These are phyloP conservation scores for Sebastes melanostomus DNA, from an alignment of 2,797 vertebrate species.

Conservation along the genomic window DNA sequence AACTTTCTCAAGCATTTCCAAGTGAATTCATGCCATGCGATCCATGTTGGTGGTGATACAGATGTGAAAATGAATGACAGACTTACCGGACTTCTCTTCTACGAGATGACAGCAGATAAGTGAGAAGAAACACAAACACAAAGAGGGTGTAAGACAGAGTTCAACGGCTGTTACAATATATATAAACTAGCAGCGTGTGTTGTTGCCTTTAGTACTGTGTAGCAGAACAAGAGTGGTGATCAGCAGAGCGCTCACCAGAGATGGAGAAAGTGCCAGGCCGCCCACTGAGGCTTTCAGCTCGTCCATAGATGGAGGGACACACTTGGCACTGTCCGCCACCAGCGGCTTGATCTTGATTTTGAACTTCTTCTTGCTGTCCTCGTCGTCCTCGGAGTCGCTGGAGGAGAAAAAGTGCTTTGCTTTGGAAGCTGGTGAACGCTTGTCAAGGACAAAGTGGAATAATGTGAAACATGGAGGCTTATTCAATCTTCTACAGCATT, in stretches of 20 bases:
- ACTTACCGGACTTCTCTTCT: slow-evolving; percentile 98
- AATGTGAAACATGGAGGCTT: background rate
- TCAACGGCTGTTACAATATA: background rate
- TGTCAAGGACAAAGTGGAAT: slow-evolving; percentile 83
- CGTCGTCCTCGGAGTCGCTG: slow-evolving; percentile 96
- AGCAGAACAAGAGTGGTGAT: background rate
- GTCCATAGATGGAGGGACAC: slow-evolving; percentile 88
- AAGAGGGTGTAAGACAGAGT: slow-evolving; percentile 8
- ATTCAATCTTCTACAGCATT: background rate
- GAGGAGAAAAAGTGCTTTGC: slow-evolving; percentile 95
- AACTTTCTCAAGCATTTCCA: background rate
- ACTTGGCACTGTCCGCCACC: slow-evolving; percentile 87
- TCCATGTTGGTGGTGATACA: slow-evolving; percentile 1
- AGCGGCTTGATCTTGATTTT: slow-evolving; percentile 97
- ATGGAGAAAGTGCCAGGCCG: slow-evolving; percentile 93
- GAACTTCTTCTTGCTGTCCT: slow-evolving; percentile 94
- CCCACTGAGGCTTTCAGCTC: slow-evolving; percentile 95
- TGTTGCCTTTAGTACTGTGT: background rate
- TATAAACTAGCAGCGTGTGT: background rate
- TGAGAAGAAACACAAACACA: slow-evolving; percentile 18
- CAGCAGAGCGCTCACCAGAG: slow-evolving; percentile 87
- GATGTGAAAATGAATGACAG: slow-evolving; percentile 15
- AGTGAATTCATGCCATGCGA: slow-evolving; percentile 44
- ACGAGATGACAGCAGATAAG: slow-evolving; percentile 45
- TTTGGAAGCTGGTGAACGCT: slow-evolving; percentile 87